A percentile compares a stretch with the other conserved stretches of the same genome.
phyloP scores from a whole-genome alignment of 2,797 vertebrate genomes.

The Neomorphus geoffroyi region DNA sequence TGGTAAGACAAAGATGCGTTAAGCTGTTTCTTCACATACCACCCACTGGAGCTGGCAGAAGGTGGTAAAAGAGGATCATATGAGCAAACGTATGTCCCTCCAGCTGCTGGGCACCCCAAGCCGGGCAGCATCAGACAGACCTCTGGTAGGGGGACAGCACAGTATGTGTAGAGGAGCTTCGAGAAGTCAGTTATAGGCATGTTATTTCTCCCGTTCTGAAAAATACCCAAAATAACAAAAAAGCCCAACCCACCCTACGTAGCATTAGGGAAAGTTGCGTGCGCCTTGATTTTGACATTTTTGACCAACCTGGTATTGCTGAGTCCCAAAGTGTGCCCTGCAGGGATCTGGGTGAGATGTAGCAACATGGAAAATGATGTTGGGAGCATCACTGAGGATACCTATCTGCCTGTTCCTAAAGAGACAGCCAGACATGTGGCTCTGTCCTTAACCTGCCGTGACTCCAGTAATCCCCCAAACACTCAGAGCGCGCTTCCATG shows the following conservation, averaged over 20 bases:
- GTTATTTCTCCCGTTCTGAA: background rate
- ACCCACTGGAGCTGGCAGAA: background rate
- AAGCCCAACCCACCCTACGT: background rate
- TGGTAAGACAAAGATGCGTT: background rate
- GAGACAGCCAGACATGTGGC: background rate
- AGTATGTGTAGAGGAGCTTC: background rate
- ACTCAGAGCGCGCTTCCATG: background rate
- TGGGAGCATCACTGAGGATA: background rate
- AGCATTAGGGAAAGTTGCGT: background rate
- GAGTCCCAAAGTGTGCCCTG: background rate
- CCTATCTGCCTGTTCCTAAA: background rate
- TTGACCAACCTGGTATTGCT: background rate
- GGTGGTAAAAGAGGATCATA: background rate
- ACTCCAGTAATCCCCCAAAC: background rate
- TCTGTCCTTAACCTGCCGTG: background rate
- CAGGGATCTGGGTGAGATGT: background rate
- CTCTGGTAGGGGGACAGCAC: accelerated
- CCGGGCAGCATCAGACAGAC: background rate
- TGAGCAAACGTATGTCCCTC: background rate
- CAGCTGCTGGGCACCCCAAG: background rate
- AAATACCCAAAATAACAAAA: background rate
- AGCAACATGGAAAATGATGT: background rate
- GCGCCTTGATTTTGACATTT: background rate
- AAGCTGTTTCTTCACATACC: background rate
- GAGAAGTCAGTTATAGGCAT: background rate